A percentile compares a stretch with the other conserved stretches of the same genome.
Conservation (phyloP, 2,888 invertebrate species). For the Xestobium rufovillosum region DNA sequence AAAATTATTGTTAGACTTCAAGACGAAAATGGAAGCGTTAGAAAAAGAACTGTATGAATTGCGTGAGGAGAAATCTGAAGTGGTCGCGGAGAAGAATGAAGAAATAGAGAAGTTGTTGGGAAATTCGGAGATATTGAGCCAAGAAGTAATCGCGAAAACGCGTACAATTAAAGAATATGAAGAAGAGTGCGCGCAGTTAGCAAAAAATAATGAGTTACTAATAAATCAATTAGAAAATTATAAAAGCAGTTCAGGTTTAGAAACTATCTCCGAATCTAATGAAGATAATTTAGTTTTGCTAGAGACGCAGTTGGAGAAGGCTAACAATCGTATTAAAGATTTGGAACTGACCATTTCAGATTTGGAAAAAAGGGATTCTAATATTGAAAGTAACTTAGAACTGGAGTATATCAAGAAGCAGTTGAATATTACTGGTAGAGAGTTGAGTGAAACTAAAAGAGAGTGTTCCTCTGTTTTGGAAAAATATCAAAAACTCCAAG, state of each 20-base stretch:
- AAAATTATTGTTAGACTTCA: constrained; percentile 51
- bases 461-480: constrained; percentile 17
- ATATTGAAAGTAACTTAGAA: constrained; percentile 24
- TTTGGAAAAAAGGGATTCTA: constrained; percentile 25
- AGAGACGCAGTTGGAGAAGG: constrained; percentile 55
- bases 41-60: constrained; percentile 53
- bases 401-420: constrained; percentile 28
- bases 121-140: constrained; percentile 37
- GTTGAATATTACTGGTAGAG: constrained; percentile 24
- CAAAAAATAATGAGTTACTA: constrained; percentile 64
- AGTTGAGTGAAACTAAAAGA: constrained; percentile 25
- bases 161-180: constrained; percentile 46
- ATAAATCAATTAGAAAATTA: constrained; percentile 57
- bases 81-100: constrained; percentile 36
- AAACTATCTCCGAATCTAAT: constrained; percentile 65
- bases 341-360: constrained; percentile 38
- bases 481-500: constrained; percentile 50
- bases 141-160: constrained; percentile 36
- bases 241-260: constrained; percentile 57
- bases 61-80: constrained; percentile 44
- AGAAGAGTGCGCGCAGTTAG: constrained; percentile 56
- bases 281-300: constrained; percentile 59
- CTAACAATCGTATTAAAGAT: constrained; percentile 37
- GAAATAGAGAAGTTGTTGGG: constrained; percentile 40
- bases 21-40: constrained; percentile 51